Evolutionary conservation across 2,797 vertebrate genomes (phyloP).

Genomic region (Glossophaga mutica): DNA sequence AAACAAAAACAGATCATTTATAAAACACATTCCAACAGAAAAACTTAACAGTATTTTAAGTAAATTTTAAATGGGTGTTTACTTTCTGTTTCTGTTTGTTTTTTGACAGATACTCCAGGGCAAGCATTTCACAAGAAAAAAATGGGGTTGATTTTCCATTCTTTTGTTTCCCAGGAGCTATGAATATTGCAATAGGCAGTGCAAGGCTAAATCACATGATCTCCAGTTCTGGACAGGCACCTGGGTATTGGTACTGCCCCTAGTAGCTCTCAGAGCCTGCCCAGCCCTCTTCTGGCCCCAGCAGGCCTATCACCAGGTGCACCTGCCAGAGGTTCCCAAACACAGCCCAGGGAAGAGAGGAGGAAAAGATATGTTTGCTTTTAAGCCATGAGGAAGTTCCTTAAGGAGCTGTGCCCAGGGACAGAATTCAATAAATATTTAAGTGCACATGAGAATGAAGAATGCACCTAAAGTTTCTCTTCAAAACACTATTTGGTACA

Average conservation of each 20-base stretch:
- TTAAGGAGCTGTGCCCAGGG: not conserved
- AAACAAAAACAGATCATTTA: not conserved
- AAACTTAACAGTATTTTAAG: not conserved
- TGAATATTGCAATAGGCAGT: not conserved
- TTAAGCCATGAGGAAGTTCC: not conserved
- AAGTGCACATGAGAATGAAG: not conserved
- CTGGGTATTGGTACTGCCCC: not conserved
- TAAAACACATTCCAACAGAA: not conserved
- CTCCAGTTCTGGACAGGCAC: not conserved
- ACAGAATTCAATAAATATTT: not conserved
- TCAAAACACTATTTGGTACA: not conserved
- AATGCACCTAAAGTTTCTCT: not conserved
- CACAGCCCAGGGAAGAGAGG: not conserved
- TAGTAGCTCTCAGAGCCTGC: rapidly evolving
- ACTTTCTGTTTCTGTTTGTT: not conserved
- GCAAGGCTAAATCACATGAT: not conserved
- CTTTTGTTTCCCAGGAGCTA: not conserved
- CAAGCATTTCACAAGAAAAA: not conserved
- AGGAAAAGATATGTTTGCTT: not conserved
- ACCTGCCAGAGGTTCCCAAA: not conserved
- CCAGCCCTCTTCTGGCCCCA: too few relatives aligned
- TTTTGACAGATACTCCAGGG: not conserved
- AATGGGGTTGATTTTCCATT: not conserved
- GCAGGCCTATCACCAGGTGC: not conserved
- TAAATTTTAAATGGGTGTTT: not conserved